These are phyloP conservation scores for Linepithema humile DNA, from an alignment of 1,140 invertebrate species.

Conservation along the genomic window DNA sequence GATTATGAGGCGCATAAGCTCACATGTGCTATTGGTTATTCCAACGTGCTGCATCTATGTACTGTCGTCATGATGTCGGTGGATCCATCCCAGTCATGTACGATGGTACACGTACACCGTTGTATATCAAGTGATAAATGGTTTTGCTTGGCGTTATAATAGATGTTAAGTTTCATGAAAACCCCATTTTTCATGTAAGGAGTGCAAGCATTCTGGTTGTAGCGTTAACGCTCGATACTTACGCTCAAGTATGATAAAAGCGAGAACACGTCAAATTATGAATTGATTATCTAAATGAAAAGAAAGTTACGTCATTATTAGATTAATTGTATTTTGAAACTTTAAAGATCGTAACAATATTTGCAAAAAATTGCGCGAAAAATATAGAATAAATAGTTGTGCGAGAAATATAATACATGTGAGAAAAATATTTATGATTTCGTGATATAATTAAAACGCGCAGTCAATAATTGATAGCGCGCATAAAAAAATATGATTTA, in stretches of 20 bases:
- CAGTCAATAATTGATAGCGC: neutral
- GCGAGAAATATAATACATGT: neutral
- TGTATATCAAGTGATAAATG: conserved; percentile 48
- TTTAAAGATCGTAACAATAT: neutral
- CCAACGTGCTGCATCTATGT: conserved; percentile 7
- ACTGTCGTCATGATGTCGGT: conserved; percentile 48
- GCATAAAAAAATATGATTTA: neutral
- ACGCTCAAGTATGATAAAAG: neutral
- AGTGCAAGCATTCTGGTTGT: neutral
- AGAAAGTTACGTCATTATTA: neutral
- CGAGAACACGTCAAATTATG: neutral
- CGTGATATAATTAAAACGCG: neutral
- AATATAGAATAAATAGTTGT: neutral
- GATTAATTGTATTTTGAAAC: neutral
- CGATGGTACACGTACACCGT: neutral
- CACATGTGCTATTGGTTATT: conserved; percentile 56
- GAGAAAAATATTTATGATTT: neutral
- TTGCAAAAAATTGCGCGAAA: neutral
- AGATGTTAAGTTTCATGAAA: conserved; percentile 52
- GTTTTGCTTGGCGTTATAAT: conserved; percentile 28
- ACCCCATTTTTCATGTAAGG: conserved; percentile 32
- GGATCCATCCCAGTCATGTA: conserved; percentile 36
- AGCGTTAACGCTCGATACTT: conserved; percentile 16
- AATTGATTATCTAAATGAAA: conserved; percentile 22
- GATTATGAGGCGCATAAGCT: conserved; percentile 54